Evolutionary conservation across 2,113 vertebrate species (phyloP).

Genomic region (Antechinus flavipes): DNA sequence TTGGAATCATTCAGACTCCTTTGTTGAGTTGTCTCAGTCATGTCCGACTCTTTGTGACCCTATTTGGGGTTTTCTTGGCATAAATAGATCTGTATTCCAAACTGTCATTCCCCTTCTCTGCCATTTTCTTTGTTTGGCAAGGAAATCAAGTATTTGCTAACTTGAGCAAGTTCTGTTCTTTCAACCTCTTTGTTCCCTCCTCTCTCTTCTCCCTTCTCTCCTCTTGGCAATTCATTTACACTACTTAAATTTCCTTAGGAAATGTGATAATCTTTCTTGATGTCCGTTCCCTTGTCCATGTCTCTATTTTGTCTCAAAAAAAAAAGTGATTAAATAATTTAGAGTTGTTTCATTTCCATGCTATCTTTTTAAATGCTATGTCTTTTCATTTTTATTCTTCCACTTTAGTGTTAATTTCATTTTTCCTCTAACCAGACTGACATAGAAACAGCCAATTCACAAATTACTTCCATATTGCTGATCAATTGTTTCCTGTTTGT

Average conservation of each 20-base stretch:
- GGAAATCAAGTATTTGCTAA: not conserved
- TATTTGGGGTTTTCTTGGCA: not conserved
- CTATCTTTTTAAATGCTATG: not conserved
- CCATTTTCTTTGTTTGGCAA: not conserved
- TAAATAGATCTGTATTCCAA: not conserved
- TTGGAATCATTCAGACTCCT: not conserved
- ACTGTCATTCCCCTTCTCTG: not conserved
- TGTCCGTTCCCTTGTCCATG: not conserved
- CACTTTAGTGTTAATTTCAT: not conserved
- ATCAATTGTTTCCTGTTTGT: not conserved
- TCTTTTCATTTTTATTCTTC: not conserved
- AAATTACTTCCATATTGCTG: not conserved
- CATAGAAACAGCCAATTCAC: not conserved
- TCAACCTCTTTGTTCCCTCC: not conserved
- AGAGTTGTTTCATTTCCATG: not conserved
- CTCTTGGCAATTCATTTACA: not conserved
- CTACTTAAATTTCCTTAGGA: not conserved
- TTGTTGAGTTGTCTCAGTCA: not conserved
- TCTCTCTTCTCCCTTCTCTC: no score
- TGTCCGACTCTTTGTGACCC: not conserved
- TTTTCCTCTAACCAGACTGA: not conserved
- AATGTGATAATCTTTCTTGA: not conserved
- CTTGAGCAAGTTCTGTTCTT: not conserved
- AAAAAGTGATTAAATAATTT: not conserved
- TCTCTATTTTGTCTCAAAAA: not conserved